Percentiles rank a stretch among this genome's conserved stretches.
These are phyloP conservation scores for Tinea trinotella DNA, from an alignment of 2,888 invertebrate species.

Conservation along the genomic window DNA sequence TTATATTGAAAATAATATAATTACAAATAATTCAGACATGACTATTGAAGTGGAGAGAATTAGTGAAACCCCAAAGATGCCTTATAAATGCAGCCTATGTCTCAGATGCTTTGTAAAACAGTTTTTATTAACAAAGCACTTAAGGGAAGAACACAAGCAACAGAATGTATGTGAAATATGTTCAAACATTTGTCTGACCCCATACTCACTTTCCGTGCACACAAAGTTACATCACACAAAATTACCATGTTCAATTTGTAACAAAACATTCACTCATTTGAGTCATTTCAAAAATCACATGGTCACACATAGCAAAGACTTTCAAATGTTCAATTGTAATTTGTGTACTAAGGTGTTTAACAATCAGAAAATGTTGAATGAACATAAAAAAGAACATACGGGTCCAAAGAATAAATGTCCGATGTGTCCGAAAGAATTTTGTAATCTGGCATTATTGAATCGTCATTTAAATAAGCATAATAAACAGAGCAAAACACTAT, in stretches of 20 bases:
- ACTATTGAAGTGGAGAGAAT: too few species aligned
- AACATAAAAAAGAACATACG: conserved; percentile 52
- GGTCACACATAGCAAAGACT: conserved; percentile 45
- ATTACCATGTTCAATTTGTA: conserved; percentile 46
- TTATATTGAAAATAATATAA: too few species aligned
- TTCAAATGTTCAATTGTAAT: conserved; percentile 52
- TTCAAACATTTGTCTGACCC: not conserved
- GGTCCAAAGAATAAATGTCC: conserved; percentile 41
- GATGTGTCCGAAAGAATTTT: conserved; percentile 49
- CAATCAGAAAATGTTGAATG: conserved; percentile 36
- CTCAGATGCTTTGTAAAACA: not conserved
- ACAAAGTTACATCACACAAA: conserved; percentile 25
- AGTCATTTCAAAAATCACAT: conserved; percentile 63
- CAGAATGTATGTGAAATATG: not conserved
- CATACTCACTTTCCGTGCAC: not conserved
- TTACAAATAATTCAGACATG: not conserved
- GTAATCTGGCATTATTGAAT: conserved; percentile 57
- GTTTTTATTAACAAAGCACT: too few species aligned
- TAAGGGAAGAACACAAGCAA: too few species aligned
- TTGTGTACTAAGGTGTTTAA: conserved; percentile 46
- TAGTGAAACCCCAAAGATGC: too few species aligned
- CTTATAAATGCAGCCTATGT: too few species aligned
- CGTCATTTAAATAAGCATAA: conserved; percentile 65
- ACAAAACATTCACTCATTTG: conserved; percentile 52
- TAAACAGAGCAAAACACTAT: conserved; percentile 31